These are phyloP conservation scores for Cavia porcellus DNA, from an alignment of 2,113 vertebrate species.

Conservation along the genomic window DNA sequence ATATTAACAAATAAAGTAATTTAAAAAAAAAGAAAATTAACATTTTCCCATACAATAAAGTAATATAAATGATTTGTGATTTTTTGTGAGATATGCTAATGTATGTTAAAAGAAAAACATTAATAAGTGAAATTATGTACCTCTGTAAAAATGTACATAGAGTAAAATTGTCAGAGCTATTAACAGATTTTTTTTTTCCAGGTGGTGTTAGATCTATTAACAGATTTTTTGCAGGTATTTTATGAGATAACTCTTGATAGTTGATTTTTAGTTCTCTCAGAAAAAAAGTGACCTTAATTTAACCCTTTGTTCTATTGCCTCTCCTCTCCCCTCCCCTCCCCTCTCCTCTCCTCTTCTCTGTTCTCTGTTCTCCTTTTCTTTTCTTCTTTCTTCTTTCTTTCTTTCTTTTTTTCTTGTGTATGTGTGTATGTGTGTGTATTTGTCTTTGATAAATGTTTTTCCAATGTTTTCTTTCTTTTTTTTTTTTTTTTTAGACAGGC, in stretches of 20 bases:
- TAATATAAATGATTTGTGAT: not conserved
- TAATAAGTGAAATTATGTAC: not conserved
- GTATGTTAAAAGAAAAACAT: not conserved
- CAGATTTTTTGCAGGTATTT: not conserved
- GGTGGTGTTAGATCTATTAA: not conserved
- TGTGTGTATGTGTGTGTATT: not conserved
- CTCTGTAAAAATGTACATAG: conserved; percentile 7
- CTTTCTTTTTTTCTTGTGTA: not conserved
- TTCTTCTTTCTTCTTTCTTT: not conserved
- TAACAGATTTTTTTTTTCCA: conserved; percentile 31
- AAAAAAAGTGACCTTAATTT: not conserved
- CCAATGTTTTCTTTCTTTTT: not conserved
- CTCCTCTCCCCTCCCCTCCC: not conserved
- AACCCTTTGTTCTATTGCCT: not conserved
- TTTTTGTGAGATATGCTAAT: not conserved
- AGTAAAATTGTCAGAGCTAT: not conserved
- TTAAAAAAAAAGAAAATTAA: not conserved
- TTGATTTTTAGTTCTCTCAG: not conserved
- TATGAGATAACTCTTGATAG: not conserved
- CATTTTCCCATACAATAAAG: not conserved
- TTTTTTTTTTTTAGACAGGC: not conserved
- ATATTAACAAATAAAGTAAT: too few species aligned
- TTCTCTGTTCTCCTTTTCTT: too few species aligned
- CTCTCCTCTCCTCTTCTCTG: too few species aligned
- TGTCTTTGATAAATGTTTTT: conserved; percentile 32